Base-by-base conservation (phyloP, 2,113 vertebrate genomes). In the Eurystomus gularis region DNA sequence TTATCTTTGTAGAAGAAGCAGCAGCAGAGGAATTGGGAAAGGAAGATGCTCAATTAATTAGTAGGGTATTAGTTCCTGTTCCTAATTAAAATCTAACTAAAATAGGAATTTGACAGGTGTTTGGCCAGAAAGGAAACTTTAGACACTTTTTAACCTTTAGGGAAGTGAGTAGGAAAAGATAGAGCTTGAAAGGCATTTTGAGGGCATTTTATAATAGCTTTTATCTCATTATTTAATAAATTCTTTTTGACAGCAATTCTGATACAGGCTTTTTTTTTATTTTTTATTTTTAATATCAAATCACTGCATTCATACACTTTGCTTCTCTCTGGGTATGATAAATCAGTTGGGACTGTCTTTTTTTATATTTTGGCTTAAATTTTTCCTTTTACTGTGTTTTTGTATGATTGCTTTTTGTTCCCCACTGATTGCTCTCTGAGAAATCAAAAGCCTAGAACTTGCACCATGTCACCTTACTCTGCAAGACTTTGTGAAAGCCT, bases 21-120 rank as follows among this genome's bases (percentile, higher is more conserved):
- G 33, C 44, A 93, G 46, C 73, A 90, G 83, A 96, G 75, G 49
- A 90, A 96, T 21, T 90, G 73, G 79, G 82, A 82, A 88, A 94
- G 48, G 54, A 97, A 96, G 92, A 91, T 57, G 14, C 66, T 78
- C 78, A 94, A 83, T 97, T 97, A 98, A 97, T 98, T 98, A 97
- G 93, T 66, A 93, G 68, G 81, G 71, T 91, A 94, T 95, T 97
- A 97, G 90, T 87, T 93, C 81, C 87, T 96, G 68, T 35, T 97
- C 48, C 83, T 97, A 97, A 95, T 97, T 97, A 97, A 97, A 97
- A 95, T 82, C 71, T 94, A 94, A 86, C 87, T 88, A 94, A 97
- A 97, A 95, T 77, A 95, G n/a, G 84, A 95, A 95, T 96, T 97
- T 96, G 88, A 88, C 95, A 98, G 94, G 86, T 97, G 86, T 95